Conservation (phyloP, 2,113 vertebrate genomes). For the Eira barbara region DNA sequence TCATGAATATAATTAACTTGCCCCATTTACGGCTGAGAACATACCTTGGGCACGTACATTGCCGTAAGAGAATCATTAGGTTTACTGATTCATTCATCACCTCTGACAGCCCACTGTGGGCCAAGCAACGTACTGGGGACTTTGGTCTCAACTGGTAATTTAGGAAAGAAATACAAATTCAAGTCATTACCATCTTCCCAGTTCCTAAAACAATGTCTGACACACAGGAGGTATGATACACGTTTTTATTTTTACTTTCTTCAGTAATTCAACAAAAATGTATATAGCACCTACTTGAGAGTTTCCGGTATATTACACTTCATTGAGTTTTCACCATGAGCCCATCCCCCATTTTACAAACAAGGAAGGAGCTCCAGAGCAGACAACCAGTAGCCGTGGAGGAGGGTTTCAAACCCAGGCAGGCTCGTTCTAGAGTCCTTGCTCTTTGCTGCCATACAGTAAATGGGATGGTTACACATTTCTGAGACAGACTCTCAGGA, state of each 20-base stretch:
- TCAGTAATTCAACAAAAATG: background rate
- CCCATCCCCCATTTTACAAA: background rate
- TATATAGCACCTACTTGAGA: background rate
- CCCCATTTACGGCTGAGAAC: background rate
- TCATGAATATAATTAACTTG: background rate
- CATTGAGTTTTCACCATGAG: background rate
- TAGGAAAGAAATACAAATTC: background rate
- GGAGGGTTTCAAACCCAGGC: background rate
- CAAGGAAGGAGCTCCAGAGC: background rate
- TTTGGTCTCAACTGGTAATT: background rate
- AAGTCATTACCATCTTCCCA: background rate
- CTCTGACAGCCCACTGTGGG: background rate
- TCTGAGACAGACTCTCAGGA: background rate
- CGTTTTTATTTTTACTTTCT: background rate
- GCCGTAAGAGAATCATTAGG: background rate
- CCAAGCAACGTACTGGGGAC: background rate
- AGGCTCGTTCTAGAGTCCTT: background rate
- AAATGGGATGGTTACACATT: background rate
- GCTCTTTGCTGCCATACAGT: fast-evolving
- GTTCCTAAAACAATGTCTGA: background rate
- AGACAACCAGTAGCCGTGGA: fast-evolving
- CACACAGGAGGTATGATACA: background rate
- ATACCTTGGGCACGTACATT: background rate
- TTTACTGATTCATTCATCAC: background rate
- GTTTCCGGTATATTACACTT: background rate